phyloP scores from a whole-genome alignment of 2,888 invertebrate genomes.

The Emmelina monodactyla region DNA sequence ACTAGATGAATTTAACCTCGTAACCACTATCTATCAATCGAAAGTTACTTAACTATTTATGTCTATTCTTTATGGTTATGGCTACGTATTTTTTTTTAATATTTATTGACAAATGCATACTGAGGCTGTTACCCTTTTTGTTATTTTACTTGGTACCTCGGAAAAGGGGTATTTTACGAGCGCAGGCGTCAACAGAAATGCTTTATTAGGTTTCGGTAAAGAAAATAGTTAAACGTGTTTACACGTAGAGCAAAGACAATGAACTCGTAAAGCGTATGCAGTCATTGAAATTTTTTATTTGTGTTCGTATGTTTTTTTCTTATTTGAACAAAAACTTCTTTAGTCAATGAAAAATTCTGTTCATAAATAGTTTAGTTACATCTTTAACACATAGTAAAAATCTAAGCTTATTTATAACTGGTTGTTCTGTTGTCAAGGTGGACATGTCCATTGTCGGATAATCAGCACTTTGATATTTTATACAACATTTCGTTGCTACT shows the following conservation, averaged over 20 bases:
- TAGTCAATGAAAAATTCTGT: too few relatives aligned
- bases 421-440: too few relatives aligned
- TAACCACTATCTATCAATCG: not conserved
- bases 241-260: constrained; percentile 45
- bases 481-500: too few relatives aligned
- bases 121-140: constrained; percentile 3
- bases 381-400: too few relatives aligned
- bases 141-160: constrained; percentile 16
- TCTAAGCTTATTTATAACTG: too few relatives aligned
- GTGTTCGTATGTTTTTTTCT: too few relatives aligned
- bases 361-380: too few relatives aligned
- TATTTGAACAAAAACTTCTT: too few relatives aligned
- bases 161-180: constrained; percentile 25
- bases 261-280: constrained; percentile 54
- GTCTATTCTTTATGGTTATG: not conserved
- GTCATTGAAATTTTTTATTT: constrained; percentile 11
- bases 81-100: not conserved
- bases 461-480: too few relatives aligned
- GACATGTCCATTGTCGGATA: too few relatives aligned
- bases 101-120: constrained; percentile 7
- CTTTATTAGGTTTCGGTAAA: constrained; percentile 26
- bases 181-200: constrained; percentile 28
- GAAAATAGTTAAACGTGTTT: constrained; percentile 40
- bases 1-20: constrained; percentile 8
- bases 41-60: too few relatives aligned